A percentile compares a stretch with the other conserved stretches of the same genome.
Evolutionary conservation across 2,113 vertebrate species (phyloP).

Genomic region (Toxostoma redivivum): DNA sequence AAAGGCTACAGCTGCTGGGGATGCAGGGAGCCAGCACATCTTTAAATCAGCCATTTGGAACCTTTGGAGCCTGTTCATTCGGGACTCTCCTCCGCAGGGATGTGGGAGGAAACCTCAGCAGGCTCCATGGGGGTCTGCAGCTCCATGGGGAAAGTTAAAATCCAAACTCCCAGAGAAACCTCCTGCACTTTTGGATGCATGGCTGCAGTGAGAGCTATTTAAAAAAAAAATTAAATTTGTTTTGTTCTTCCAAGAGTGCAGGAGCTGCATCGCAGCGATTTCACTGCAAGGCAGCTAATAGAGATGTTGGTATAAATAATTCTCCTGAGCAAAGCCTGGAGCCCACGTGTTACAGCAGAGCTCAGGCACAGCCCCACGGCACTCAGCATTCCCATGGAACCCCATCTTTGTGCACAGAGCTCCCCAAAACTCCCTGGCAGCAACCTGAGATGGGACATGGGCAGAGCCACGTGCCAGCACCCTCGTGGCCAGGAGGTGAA

Average conservation of each 20-base stretch:
- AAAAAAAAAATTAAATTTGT: neutral
- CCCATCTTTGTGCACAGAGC: neutral
- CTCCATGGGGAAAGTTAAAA: neutral
- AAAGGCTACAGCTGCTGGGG: neutral
- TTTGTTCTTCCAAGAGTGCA: neutral
- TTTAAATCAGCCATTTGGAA: neutral
- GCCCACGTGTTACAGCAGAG: neutral
- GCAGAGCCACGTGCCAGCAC: neutral
- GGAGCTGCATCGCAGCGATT: neutral
- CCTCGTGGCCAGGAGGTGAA: neutral
- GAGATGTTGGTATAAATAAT: conserved; percentile 23
- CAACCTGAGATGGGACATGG: neutral
- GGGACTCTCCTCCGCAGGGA: neutral
- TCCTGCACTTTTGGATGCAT: neutral
- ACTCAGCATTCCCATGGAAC: neutral
- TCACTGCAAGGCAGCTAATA: neutral
- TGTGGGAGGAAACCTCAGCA: neutral
- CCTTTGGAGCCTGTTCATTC: neutral
- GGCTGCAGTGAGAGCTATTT: fast-evolving
- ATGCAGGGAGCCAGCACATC: neutral
- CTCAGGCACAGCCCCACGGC: neutral
- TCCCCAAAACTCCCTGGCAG: neutral
- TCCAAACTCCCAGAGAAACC: neutral
- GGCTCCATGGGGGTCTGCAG: neutral
- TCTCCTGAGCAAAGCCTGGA: neutral